These are phyloP conservation scores for Odontesthes bonariensis DNA, from an alignment of 2,113 vertebrate genomes.

Conservation along the genomic window DNA sequence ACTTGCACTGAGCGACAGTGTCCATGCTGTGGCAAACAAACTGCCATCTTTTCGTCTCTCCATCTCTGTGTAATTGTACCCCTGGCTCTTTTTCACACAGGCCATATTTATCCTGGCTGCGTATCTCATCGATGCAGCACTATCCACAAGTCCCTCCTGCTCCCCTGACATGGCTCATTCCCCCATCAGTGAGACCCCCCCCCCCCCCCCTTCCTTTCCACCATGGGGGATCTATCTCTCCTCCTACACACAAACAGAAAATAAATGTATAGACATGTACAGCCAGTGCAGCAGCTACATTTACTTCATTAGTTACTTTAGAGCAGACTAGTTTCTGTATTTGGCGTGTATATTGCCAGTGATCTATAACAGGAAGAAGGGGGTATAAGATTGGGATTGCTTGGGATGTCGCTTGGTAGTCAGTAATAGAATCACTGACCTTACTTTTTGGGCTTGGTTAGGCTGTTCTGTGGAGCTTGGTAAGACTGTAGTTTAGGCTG, in stretches of 20 bases:
- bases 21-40: constrained; percentile 61
- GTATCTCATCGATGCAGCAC: constrained; percentile 33
- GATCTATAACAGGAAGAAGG: not conserved
- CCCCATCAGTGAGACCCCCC: constrained; percentile 21
- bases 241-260: constrained; percentile 12
- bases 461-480: constrained; percentile 2
- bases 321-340: not conserved
- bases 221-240: constrained; percentile 11
- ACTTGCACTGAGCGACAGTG: constrained; percentile 32
- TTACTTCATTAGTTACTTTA: not conserved
- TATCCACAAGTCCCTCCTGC: constrained; percentile 15
- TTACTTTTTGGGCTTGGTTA: constrained; percentile 12
- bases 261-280: not conserved
- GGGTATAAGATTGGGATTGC: not conserved
- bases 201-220: constrained; percentile 24
- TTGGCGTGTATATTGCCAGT: not conserved
- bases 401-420: not conserved
- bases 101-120: constrained; percentile 41
- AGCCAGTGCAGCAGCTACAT: constrained; percentile 18
- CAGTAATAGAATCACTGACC: constrained; percentile 6
- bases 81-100: constrained; percentile 48
- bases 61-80: constrained; percentile 56
- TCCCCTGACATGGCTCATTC: constrained; percentile 31
- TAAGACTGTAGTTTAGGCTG: constrained; percentile 8
- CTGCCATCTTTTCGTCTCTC: constrained; percentile 38